Evolutionary conservation across 35 echinoderm and acorn worm genomes (phyloP).

Genomic region (Ophiothrix spiculata): DNA sequence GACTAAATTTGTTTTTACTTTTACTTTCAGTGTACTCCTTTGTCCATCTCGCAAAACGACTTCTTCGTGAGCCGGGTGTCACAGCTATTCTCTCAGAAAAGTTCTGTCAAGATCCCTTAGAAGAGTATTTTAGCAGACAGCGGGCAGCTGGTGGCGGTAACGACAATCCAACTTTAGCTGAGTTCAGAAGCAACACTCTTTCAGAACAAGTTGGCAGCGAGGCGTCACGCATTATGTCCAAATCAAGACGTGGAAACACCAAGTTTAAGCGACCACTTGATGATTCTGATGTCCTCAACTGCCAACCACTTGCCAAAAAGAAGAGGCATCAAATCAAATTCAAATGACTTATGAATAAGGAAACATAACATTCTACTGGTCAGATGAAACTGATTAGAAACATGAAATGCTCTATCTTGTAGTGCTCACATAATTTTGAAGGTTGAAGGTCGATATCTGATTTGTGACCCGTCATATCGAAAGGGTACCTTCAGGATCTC

Average conservation of each 20-base stretch:
- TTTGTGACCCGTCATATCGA: too few relatives aligned
- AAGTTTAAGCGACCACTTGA: conserved; percentile 6
- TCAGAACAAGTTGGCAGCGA: conserved; percentile 11
- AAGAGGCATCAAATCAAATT: neutral
- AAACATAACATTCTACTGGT: neutral
- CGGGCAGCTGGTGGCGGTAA: conserved; percentile 25
- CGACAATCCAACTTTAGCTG: conserved; percentile 50
- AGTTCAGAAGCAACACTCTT: conserved; percentile 35
- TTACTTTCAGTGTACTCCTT: conserved; percentile 66
- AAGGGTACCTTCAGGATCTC: too few relatives aligned
- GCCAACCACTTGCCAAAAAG: neutral
- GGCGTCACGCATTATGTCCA: neutral
- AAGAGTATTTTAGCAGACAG: conserved; percentile 70
- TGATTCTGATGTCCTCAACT: neutral
- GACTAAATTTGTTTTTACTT: conserved; percentile 19
- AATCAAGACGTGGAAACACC: neutral
- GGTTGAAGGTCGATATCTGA: too few relatives aligned
- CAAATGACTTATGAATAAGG: neutral
- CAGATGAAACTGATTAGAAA: too few relatives aligned
- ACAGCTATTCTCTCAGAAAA: conserved; percentile 55
- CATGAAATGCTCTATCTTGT: too few relatives aligned
- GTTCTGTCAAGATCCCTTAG: conserved; percentile 63
- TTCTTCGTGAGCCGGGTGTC: conserved; percentile 34
- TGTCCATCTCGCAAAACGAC: conserved; percentile 17
- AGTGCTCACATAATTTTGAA: too few relatives aligned